Conservation (phyloP, 2,113 vertebrate genomes). For the Indicator indicator region DNA sequence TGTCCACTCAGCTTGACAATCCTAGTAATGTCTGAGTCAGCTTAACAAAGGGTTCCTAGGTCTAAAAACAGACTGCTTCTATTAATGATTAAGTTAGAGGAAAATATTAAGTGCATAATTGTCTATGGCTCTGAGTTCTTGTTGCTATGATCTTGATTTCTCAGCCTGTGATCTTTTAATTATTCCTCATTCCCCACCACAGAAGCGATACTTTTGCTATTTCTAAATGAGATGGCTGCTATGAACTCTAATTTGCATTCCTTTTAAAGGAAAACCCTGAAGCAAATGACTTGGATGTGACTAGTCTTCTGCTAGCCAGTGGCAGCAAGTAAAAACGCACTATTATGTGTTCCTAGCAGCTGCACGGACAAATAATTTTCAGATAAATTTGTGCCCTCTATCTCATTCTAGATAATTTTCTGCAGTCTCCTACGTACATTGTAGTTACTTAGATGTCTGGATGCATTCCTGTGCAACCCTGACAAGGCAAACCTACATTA, state of each 20-base stretch:
- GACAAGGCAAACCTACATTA: too few species aligned
- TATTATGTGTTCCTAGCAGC: neutral
- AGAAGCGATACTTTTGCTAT: neutral
- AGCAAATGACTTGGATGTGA: neutral
- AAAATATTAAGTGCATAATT: neutral
- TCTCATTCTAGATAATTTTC: neutral
- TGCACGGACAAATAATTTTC: neutral
- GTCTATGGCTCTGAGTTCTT: neutral
- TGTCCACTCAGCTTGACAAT: neutral
- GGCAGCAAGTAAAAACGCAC: neutral
- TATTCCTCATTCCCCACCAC: neutral
- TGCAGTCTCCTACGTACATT: neutral
- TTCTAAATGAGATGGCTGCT: neutral
- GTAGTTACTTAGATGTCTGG: neutral
- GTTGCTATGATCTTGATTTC: conserved; percentile 24
- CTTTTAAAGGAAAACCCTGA: conserved; percentile 16
- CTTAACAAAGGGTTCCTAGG: neutral
- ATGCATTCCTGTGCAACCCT: too few species aligned
- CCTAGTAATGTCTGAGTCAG: neutral
- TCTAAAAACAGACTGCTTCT: neutral
- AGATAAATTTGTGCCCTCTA: neutral
- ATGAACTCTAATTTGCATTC: neutral
- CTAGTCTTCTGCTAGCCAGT: neutral
- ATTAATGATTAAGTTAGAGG: conserved; percentile 16
- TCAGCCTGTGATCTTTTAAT: conserved; percentile 1